Evolutionary conservation across 2,113 vertebrate genomes (phyloP), one percentile per base, ranked within the genome.

Genomic region (Daphoenositta chrysoptera): DNA sequence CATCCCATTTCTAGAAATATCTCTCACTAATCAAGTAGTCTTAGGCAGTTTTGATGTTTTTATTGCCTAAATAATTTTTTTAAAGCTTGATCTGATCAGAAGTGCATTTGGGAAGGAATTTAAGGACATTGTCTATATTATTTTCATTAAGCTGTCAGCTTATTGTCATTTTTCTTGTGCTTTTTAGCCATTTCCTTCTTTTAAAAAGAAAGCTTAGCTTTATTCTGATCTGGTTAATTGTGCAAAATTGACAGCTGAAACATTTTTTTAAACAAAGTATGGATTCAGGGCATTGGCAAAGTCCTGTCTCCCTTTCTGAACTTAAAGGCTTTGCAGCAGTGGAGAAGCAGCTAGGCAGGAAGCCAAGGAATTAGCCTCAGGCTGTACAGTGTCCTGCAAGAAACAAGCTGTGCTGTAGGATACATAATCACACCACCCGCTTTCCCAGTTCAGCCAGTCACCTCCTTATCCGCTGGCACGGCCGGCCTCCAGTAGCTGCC

Each of bases 351-450:
- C 83, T 9, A 78, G 80, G 89, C 87, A 92, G 89, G 91, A 91
- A 92, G 93, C 81, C 87, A 94, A 91, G 86, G 94, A 94, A 97
- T 94, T 91, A 75, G 80, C 91, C 87, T 68, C 40, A 56, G 83
- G 94, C 89, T 68, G 28, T 58, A 78, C 20, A 64, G 69, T 69
- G 79, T 88, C 47, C 95, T 93, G 83, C 83, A 95, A 91, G 93
- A 94, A 92, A 83, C 33, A 61, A 83, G 68, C 83, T 51, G 80
- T 94, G 69, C 80, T 87, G 44, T 18, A 75, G 80, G 89, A 91
- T 51, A 87, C 47, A 64, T 87, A 94, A 96, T 48, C 87, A 71
- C 24, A 44, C 56, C 80, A 89, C 71, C 50, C 35, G 5, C 63
- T 90, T 66, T 42, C 56, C 90, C 86, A 35, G 63, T 42, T 63